phyloP scores from a whole-genome alignment of 2,113 vertebrate species.

The Melanerpes aurifrons region DNA sequence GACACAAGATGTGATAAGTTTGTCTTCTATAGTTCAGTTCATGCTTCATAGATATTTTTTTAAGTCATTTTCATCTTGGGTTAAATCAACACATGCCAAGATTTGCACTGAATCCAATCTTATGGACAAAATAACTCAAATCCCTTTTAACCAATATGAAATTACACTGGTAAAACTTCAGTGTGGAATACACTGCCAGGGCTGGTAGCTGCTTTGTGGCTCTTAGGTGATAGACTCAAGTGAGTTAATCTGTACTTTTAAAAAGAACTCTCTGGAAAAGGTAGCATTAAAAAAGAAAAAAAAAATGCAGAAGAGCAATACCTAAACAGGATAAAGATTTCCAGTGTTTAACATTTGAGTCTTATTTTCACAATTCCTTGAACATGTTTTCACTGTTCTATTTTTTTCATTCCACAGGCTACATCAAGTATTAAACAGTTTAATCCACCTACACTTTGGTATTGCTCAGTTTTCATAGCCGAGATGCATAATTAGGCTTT shows the following conservation, averaged over 20 bases:
- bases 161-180: not conserved
- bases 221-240: not conserved
- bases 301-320: not conserved
- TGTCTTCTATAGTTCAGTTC: not conserved
- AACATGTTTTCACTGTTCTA: not conserved
- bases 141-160: not conserved
- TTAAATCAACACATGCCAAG: not conserved
- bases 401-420: slow-evolving; percentile 4
- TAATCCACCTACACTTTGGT: slow-evolving; percentile 37
- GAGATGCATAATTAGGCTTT: slow-evolving; percentile 42
- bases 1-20: not conserved
- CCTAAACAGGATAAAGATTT: not conserved
- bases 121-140: not conserved
- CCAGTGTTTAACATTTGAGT: not conserved
- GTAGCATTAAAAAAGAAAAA: not conserved
- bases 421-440: slow-evolving; percentile 15
- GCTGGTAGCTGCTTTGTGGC: not conserved
- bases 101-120: not conserved
- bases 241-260: not conserved
- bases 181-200: not conserved
- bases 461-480: not conserved
- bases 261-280: not conserved
- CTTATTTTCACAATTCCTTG: slow-evolving; percentile 8
- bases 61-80: not conserved
- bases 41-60: not conserved